Evolutionary conservation across 1,140 invertebrate genomes (phyloP), one percentile per base, ranked within the genome.

Genomic region (Phocides pigmalion): DNA sequence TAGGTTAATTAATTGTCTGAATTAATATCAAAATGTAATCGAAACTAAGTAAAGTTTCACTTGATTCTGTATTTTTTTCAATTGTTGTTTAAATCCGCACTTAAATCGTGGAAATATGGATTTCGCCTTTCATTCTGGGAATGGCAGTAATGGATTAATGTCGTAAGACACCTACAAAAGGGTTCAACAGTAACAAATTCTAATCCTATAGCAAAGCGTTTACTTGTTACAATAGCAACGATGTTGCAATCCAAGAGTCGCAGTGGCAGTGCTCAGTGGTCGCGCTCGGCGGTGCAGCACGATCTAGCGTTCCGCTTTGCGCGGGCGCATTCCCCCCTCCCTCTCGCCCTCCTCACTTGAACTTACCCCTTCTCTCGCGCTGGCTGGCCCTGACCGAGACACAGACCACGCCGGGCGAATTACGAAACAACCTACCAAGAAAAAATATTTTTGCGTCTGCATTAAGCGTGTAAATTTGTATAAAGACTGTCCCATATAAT

Each of bases 281-380:
- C 83, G 87, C 81, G 87, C 87, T 90, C 68, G 81, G 76, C 87
- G 86, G 81, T 84, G 87, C 87, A 84, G 77, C 86, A 90, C 87
- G 87, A 89, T 89, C 87, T 88, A 74, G 72, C 86, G 87, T 90
- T 90, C 85, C 87, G 85, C 83, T 87, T 58, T 81, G 79, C 79
- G 82, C 74, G 70, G 74, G 75, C 75, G 74, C 75, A 81, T 61
- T 49, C 67, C 69, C 68, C 68, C 66, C 68, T 50, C 53, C n/a
- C n/a, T n/a, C n/a, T n/a, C n/a, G n/a, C n/a, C n/a, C 44, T 58
- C 42, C 42, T 64, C 59, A 19, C 54, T 61, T 66, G 51, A 72
- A 56, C 74, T 66, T 70, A 44, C 62, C 59, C 64, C 58, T 66
- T 47, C 25, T 35, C 22, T 35, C 39, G 11, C 51, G 19, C 47